Conservation (phyloP, 2,797 vertebrate genomes). For the Platalea minor region DNA sequence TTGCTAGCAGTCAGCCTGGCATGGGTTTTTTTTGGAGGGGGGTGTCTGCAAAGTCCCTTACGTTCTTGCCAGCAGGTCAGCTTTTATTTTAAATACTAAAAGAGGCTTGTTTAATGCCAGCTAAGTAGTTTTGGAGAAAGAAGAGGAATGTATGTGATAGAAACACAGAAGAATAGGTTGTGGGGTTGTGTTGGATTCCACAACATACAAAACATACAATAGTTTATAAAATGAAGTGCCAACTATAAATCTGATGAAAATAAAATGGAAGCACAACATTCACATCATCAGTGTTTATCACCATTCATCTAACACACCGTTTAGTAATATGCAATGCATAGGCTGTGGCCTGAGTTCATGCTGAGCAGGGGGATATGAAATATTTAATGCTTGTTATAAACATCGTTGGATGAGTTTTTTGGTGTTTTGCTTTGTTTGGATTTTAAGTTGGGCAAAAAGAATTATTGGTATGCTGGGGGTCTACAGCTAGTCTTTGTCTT, state of each 20-base stretch:
- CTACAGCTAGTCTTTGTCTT: neutral
- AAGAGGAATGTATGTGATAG: neutral
- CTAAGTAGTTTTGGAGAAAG: neutral
- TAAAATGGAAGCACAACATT: neutral
- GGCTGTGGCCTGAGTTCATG: neutral
- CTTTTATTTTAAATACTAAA: neutral
- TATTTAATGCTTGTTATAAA: neutral
- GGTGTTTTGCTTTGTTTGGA: neutral
- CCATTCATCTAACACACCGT: neutral
- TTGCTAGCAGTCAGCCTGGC: neutral
- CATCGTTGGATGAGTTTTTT: accelerated
- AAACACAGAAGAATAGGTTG: neutral
- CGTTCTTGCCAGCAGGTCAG: neutral
- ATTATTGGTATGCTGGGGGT: no score
- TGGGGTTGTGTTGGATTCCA: neutral
- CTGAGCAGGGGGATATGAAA: neutral
- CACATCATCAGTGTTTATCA: neutral
- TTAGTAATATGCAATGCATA: neutral
- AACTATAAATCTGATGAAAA: neutral
- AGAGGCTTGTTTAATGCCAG: neutral
- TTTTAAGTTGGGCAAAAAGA: neutral
- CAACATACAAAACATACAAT: neutral
- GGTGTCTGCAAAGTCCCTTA: neutral
- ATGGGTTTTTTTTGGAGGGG: no score
- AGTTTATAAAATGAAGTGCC: neutral